Evolutionary conservation across 2,113 vertebrate species (phyloP).

Genomic region (Grallaria varia): DNA sequence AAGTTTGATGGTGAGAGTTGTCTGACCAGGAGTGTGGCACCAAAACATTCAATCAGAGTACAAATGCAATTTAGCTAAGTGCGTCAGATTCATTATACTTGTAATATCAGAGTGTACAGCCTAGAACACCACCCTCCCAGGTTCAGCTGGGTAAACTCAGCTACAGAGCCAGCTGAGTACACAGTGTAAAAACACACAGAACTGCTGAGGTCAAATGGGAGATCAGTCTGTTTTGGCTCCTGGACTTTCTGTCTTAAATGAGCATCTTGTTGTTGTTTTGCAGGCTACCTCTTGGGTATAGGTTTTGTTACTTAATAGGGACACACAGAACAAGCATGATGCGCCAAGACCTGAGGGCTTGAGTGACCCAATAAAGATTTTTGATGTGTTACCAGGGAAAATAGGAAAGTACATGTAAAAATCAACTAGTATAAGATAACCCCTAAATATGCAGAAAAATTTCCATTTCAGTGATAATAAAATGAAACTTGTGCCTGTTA

Average conservation of each 20-base stretch:
- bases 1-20: background rate
- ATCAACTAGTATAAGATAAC: background rate
- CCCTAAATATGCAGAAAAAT: background rate
- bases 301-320: background rate
- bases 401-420: background rate
- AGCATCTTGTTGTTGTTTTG: background rate
- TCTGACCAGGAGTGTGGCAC: background rate
- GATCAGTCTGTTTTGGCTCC: background rate
- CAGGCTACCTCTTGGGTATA: background rate
- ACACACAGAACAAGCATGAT: background rate
- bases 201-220: background rate
- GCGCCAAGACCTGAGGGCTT: background rate
- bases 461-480: background rate
- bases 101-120: background rate
- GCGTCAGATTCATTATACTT: background rate
- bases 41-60: background rate
- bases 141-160: background rate
- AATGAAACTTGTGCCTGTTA: background rate
- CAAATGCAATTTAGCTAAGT: background rate
- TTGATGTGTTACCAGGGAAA: background rate
- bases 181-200: background rate
- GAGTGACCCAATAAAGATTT: background rate
- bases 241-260: background rate
- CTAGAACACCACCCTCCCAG: background rate
- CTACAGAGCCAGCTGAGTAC: background rate